A percentile compares a stretch with the other conserved stretches of the same genome.
Evolutionary conservation across 2,113 vertebrate genomes (phyloP).

Genomic region (Acrocephalus arundinaceus): DNA sequence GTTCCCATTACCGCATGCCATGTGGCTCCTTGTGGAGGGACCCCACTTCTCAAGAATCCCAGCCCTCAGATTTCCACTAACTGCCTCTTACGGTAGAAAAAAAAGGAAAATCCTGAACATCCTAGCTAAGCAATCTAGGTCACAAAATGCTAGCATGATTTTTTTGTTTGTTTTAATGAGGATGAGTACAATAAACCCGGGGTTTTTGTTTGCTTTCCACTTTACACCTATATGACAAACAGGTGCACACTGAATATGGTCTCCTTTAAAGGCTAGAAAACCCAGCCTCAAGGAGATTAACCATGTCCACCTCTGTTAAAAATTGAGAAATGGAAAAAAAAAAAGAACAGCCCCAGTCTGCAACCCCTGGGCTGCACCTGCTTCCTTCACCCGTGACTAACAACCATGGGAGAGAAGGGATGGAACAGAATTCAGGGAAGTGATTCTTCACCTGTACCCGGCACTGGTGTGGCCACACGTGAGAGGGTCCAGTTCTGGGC

Average conservation of each 20-base stretch:
- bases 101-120: background rate
- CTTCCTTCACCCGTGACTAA: background rate
- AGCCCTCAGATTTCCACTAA: background rate
- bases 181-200: rapidly evolving
- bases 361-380: background rate
- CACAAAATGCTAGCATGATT: background rate
- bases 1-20: background rate
- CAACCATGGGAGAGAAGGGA: background rate
- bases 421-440: background rate
- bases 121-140: background rate
- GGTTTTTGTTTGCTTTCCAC: background rate
- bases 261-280: background rate
- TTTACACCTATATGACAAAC: background rate
- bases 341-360: rapidly evolving
- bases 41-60: too few relatives aligned
- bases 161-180: background rate
- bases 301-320: background rate
- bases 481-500: background rate
- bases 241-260: background rate
- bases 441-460: background rate
- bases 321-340: rapidly evolving
- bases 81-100: background rate
- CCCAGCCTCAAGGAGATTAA: background rate
- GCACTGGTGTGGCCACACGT: too few relatives aligned
- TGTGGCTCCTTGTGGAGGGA: background rate